These are phyloP conservation scores for Clivina fossor DNA, from an alignment of 2,888 invertebrate genomes.

Conservation along the genomic window DNA sequence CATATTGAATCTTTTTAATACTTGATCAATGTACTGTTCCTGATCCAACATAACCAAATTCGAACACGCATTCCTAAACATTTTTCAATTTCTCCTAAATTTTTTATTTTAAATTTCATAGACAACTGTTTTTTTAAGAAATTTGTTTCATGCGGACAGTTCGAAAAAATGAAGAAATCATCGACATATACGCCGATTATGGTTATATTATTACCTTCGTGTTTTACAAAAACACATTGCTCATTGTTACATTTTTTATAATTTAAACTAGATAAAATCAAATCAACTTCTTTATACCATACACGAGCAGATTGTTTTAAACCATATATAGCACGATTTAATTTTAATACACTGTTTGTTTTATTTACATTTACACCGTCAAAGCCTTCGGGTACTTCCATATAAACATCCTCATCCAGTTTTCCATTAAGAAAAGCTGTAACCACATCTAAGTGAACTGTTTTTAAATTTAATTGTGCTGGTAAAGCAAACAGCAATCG, in stretches of 20 bases:
- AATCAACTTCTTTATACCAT: conserved; percentile 28
- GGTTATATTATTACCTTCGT: not conserved
- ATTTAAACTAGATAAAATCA: conserved; percentile 1
- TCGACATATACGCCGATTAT: conserved; percentile 29
- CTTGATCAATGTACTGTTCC: conserved; percentile 1
- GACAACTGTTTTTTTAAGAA: conserved; percentile 8
- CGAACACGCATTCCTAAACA: conserved; percentile 4
- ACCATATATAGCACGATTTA: conserved; percentile 22
- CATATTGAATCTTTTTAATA: conserved; percentile 14
- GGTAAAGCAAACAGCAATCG: conserved; percentile 1
- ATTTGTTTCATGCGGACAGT: conserved; percentile 6
- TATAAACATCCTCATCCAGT: not conserved
- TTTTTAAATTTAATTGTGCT: not conserved
- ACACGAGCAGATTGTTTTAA: conserved; percentile 4
- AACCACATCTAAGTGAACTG: not conserved
- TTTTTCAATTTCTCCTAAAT: conserved; percentile 5
- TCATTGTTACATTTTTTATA: conserved; percentile 1
- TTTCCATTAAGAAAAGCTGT: conserved; percentile 5
- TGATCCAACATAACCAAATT: conserved; percentile 2
- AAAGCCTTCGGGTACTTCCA: conserved; percentile 4
- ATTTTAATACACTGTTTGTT: not conserved
- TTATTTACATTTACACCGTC: not conserved
- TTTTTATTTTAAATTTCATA: conserved; percentile 11
- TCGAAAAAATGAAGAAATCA: conserved; percentile 33
- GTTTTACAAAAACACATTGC: not conserved